Evolutionary conservation across 2,113 vertebrate species (phyloP), one percentile per base, ranked within the genome.

Genomic region (Oreotrochilus melanogaster): DNA sequence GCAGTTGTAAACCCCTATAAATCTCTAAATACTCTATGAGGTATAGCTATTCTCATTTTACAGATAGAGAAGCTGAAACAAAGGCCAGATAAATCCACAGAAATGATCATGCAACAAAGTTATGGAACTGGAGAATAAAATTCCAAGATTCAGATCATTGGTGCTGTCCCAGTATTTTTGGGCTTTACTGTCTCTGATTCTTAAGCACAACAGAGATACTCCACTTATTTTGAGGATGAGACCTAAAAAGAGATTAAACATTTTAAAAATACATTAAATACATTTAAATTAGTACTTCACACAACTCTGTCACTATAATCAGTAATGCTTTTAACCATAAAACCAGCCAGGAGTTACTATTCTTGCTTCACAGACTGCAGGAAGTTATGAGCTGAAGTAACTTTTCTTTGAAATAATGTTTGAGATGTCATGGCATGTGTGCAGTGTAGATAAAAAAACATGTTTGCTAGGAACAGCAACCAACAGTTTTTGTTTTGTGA

Each of bases 201-300:
- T 79, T 65, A 78, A 86, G 18, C 1, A 14, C 18, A 71, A 47
- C 17, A 78, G 73, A 75, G 50, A 89, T 74, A 43, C 30, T 89
- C 50, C 42, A 75, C 58, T 93, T 73, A 78, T 50, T 93, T 76
- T 75, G 51, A 88, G 30, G 31, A 89, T 74, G 31, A 94, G 56
- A 88, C 42, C 58, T 51, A 21, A 78, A 51, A 1, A 84, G 76
- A 80, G 24, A 83, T 78, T 31, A 87, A 93, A 64, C 79, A 91
- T 89, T 96, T 89, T 2, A 7, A 80, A 91, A 95, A 95, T 75
- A 45, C n/a, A 87, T 47, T 95, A 80, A 10, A 92, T 69, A 90
- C 90, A 95, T 89, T 95, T 76, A 86, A 94, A 94, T 82, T 80
- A 96, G 89, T 89, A 95, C 74, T 96, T 95, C 79, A 73, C 11